These are phyloP conservation scores for Brevimyrus niger DNA, from an alignment of 2,113 vertebrate genomes.

Conservation along the genomic window DNA sequence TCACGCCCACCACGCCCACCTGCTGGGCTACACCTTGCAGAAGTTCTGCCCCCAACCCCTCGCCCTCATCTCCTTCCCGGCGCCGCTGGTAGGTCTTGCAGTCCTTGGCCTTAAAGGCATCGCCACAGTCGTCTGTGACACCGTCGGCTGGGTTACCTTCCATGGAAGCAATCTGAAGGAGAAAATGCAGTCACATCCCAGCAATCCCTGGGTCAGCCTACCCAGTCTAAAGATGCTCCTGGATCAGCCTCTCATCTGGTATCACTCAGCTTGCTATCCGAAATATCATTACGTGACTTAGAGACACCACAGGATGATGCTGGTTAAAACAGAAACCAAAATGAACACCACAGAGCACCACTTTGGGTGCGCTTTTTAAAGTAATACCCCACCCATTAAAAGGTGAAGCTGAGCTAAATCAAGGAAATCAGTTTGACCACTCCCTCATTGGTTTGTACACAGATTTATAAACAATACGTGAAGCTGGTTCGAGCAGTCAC, in stretches of 20 bases:
- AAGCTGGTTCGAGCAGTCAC: not conserved
- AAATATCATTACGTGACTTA: not conserved
- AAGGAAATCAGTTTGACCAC: not conserved
- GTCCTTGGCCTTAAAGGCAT: slow-evolving; percentile 83
- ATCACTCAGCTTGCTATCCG: not conserved
- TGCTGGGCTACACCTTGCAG: slow-evolving; percentile 38
- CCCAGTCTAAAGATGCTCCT: not conserved
- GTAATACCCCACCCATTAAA: not conserved
- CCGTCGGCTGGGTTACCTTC: slow-evolving; percentile 78
- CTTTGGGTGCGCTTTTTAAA: not conserved
- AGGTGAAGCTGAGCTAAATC: not conserved
- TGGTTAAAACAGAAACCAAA: not conserved
- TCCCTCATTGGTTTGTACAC: not conserved
- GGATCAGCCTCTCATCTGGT: not conserved
- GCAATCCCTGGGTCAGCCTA: slow-evolving; percentile 22
- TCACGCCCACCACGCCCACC: slow-evolving; percentile 65
- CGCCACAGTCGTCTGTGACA: slow-evolving; percentile 76
- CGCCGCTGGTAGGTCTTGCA: slow-evolving; percentile 80
- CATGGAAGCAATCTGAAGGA: slow-evolving; percentile 63
- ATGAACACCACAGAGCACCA: not conserved
- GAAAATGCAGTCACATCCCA: not conserved
- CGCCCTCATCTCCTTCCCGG: slow-evolving; percentile 72
- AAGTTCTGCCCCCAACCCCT: slow-evolving; percentile 64
- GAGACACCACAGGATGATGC: not conserved
- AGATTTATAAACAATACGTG: not conserved